phyloP scores from a whole-genome alignment of 2,797 vertebrate species.

The Phoxinus dragarum region DNA sequence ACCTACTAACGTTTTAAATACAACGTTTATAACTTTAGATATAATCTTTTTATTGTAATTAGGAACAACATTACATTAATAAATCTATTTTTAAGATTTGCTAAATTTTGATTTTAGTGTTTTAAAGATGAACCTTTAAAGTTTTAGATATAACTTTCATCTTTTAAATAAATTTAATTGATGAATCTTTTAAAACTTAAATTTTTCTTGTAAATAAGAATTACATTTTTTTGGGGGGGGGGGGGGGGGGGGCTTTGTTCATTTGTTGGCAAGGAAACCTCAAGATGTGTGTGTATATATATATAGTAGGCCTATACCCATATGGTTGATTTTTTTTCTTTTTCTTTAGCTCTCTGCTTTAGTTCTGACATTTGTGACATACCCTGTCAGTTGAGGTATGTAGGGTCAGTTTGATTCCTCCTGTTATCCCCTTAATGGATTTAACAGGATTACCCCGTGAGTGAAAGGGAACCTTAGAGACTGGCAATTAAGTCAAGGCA shows the following conservation, averaged over 20 bases:
- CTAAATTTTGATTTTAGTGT: neutral
- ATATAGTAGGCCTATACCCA: neutral
- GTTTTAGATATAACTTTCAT: neutral
- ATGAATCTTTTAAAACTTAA: no score
- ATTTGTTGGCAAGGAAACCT: neutral
- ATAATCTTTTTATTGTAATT: neutral
- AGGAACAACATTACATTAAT: neutral
- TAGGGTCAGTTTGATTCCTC: conserved; percentile 39
- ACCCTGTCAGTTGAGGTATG: conserved; percentile 36
- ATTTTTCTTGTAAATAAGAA: neutral
- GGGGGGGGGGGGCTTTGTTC: neutral
- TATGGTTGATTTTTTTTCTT: neutral
- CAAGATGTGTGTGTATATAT: neutral
- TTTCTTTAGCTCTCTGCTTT: neutral
- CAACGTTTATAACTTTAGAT: neutral
- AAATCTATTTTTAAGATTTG: neutral
- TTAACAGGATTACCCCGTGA: conserved; percentile 65
- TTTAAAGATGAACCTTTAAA: neutral
- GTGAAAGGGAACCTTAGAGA: conserved; percentile 47
- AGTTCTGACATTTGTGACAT: neutral
- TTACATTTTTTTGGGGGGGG: no score
- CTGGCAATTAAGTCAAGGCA: conserved; percentile 40
- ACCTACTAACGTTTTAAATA: neutral
- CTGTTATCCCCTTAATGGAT: conserved; percentile 71
- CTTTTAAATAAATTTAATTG: neutral